Conservation (phyloP, 2,113 vertebrate species). For the Diphyllodes magnificus region DNA sequence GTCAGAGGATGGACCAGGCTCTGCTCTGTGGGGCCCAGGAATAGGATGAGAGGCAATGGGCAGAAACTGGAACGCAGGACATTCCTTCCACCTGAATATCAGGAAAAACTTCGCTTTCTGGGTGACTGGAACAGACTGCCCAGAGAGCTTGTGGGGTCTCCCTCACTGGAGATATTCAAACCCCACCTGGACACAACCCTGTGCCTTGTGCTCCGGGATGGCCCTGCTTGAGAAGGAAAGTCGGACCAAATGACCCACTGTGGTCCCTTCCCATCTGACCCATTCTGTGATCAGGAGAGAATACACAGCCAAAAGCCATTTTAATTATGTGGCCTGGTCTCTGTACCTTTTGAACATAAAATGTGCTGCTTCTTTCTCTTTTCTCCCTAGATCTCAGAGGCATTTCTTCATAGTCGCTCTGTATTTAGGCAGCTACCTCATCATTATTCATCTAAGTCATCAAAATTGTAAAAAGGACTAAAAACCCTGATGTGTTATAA, state of each 20-base stretch:
- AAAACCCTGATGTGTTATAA: conserved; percentile 56
- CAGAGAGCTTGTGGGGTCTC: accelerated
- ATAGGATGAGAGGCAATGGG: not conserved
- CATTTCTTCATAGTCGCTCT: not conserved
- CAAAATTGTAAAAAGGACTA: conserved; percentile 68
- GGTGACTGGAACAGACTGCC: not conserved
- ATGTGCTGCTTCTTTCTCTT: not conserved
- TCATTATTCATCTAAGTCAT: conserved; percentile 66
- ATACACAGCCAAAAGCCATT: not conserved
- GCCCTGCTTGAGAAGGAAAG: not conserved
- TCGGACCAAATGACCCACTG: accelerated
- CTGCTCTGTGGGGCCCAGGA: not conserved
- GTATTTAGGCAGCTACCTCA: conserved; percentile 47
- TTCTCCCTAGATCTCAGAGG: not conserved
- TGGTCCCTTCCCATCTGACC: not conserved
- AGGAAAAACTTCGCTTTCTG: not conserved
- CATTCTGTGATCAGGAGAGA: not conserved
- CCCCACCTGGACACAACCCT: not conserved
- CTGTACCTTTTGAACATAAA: not conserved
- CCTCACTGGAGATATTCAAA: not conserved
- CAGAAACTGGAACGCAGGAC: not conserved
- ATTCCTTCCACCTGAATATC: not conserved
- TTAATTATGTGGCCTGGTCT: not conserved
- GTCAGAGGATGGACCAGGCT: not conserved
- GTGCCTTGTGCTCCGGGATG: not conserved